Evolutionary conservation across 2,888 invertebrate species (phyloP).

Genomic region (Drosophila aldrichi): DNA sequence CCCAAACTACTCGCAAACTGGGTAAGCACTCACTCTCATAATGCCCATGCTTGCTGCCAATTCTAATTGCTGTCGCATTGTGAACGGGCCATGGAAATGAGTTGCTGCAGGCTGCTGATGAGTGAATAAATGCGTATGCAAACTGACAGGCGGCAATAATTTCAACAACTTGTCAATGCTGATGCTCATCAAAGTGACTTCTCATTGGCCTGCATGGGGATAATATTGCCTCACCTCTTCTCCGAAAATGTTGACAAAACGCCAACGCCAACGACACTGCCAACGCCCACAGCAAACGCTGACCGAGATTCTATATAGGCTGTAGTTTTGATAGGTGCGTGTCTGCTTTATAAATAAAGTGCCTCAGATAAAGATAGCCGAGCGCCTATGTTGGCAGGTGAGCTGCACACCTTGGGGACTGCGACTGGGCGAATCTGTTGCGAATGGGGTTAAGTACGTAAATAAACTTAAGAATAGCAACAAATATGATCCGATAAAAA

Average conservation of each 20-base stretch:
- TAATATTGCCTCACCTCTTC: conserved; percentile 15
- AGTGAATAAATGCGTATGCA: conserved; percentile 70
- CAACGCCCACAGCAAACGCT: conserved; percentile 33
- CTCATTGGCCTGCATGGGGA: conserved; percentile 33
- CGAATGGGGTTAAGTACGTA: conserved; percentile 65
- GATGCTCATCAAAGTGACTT: conserved; percentile 78
- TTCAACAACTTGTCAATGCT: conserved; percentile 74
- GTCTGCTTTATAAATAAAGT: conserved; percentile 77
- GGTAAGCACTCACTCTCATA: conserved; percentile 13
- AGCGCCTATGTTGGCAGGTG: conserved; percentile 53
- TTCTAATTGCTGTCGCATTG: conserved; percentile 53
- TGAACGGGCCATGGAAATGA: conserved; percentile 11
- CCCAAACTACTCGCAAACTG: conserved; percentile 20
- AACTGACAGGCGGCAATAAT: conserved; percentile 75
- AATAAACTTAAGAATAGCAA: conserved; percentile 48
- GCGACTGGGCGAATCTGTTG: conserved; percentile 18
- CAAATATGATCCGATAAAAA: conserved; percentile 29
- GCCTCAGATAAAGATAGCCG: conserved; percentile 60
- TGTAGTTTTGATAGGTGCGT: conserved; percentile 57
- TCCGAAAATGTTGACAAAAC: conserved; percentile 68
- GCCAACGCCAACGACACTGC: conserved; percentile 32
- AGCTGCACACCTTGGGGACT: conserved; percentile 36
- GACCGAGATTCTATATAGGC: conserved; percentile 41
- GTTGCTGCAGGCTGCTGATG: conserved; percentile 35
- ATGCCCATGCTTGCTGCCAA: conserved; percentile 49